These are phyloP conservation scores for Teleiodes luculella DNA, from an alignment of 2,888 invertebrate species.

Conservation along the genomic window DNA sequence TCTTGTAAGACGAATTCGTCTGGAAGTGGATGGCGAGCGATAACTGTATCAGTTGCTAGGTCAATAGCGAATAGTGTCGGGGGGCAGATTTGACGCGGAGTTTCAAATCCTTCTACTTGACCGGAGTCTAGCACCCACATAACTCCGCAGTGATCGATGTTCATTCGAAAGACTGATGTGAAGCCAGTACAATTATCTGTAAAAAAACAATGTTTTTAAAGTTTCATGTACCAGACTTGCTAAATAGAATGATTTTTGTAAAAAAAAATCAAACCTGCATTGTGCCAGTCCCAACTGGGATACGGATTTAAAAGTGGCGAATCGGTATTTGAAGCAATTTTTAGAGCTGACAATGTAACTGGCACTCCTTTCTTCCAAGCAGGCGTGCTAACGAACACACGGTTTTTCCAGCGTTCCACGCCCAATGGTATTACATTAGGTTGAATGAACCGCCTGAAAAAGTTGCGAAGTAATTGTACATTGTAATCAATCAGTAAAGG, in stretches of 20 bases:
- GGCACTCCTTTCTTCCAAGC: slow-evolving; percentile 88
- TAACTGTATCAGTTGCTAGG: slow-evolving; percentile 80
- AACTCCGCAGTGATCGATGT: slow-evolving; percentile 86
- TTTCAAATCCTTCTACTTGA: slow-evolving; percentile 82
- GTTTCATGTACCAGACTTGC: too few relatives aligned
- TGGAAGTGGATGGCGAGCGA: slow-evolving; percentile 82
- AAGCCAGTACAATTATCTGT: slow-evolving; percentile 78
- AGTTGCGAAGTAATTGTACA: neutral
- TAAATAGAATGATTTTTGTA: too few relatives aligned
- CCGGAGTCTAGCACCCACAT: slow-evolving; percentile 91
- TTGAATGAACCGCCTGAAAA: slow-evolving; percentile 80
- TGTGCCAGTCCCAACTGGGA: slow-evolving; percentile 87
- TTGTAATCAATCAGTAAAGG: neutral
- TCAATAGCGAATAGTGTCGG: slow-evolving; percentile 87
- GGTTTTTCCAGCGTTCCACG: slow-evolving; percentile 82
- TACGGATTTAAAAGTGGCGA: slow-evolving; percentile 84
- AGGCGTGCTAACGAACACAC: slow-evolving; percentile 87
- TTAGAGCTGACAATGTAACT: slow-evolving; percentile 83
- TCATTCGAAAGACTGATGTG: slow-evolving; percentile 88
- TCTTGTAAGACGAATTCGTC: slow-evolving; percentile 82
- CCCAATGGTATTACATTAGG: slow-evolving; percentile 86
- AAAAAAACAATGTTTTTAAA: slow-evolving; percentile 8
- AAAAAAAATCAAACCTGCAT: slow-evolving; percentile 46
- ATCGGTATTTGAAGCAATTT: slow-evolving; percentile 70
- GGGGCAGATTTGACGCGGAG: slow-evolving; percentile 83